Conservation (phyloP, 2,797 vertebrate genomes). For the Coluber constrictor region DNA sequence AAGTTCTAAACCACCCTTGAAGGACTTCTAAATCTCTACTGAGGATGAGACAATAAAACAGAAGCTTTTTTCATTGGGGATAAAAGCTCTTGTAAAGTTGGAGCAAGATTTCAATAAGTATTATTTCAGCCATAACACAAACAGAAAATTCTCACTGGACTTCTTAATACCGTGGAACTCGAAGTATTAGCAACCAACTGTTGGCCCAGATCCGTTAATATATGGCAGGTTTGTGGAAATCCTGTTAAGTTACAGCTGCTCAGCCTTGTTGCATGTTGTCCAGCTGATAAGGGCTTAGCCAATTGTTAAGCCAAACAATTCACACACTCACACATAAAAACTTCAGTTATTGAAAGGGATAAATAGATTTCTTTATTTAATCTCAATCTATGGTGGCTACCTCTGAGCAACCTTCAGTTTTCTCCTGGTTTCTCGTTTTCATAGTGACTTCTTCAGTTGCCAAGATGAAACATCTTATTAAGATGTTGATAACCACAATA, state of each 20-base stretch:
- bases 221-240: neutral
- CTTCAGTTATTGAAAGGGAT: neutral
- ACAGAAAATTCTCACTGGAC: neutral
- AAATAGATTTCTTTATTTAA: neutral
- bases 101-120: neutral
- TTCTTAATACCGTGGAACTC: neutral
- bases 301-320: neutral
- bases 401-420: neutral
- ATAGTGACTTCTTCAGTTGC: neutral
- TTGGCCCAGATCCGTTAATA: neutral
- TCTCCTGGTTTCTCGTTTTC: neutral
- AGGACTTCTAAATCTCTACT: neutral
- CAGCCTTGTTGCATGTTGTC: neutral
- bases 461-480: neutral
- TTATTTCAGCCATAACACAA: neutral
- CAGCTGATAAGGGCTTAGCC: neutral
- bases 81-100: neutral
- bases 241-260: neutral
- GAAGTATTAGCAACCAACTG: neutral
- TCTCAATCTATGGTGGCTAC: neutral
- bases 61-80: neutral
- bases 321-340: neutral
- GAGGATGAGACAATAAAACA: neutral
- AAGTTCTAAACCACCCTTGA: neutral
- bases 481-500: slow-evolving; percentile 18